Evolutionary conservation across 37 sponge, comb jelly and placozoan genomes (phyloP), one percentile per base, ranked within the genome.

Genomic region (Hexactinellida sp.): DNA sequence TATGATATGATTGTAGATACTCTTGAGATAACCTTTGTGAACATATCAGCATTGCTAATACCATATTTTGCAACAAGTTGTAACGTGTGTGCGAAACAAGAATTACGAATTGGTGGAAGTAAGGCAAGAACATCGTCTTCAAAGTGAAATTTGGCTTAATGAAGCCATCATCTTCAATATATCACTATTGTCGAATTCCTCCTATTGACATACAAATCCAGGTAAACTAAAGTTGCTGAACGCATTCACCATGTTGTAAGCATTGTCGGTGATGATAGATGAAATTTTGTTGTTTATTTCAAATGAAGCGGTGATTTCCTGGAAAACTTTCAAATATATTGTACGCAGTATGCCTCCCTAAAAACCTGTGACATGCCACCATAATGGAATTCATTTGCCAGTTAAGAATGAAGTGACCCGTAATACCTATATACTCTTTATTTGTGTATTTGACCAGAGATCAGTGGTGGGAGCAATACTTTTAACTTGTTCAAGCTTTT

Each of bases 11-110:
- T 87, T 83, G 39, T n/a, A 23, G 83, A 55, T 37, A 38, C 87
- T 83, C 82, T 87, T 82, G 38, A 39, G 13, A 83, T 39, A 83
- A 82, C 83, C 83, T 37, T 83, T 10, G 76, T 83, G 36, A 87
- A 38, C 24, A 41, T 30, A 24, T 41, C 83, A 38, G 87, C 87
- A 37, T 87, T 32, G 34, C 39, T 87, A 25, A 87, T 37, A 23
- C 83, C 87, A 82, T 87, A 38, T 36, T 87, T 87, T n/a, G 38
- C 54, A 82, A 37, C 83, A 23, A 35, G 54, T 47, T 34, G 55
- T 23, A 5, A 83, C n/a, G n/a, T 24, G 39, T 87, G 87, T 38
- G 87, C 83, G 38, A 87, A 87, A 83, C 87, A 82, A 25, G 87
- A 38, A 38, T 38, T 38, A 37, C 82, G 87, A 24, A 36, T 55